Evolutionary conservation across 2,113 vertebrate species (phyloP).

Genomic region (Gallinago paraguaiae): DNA sequence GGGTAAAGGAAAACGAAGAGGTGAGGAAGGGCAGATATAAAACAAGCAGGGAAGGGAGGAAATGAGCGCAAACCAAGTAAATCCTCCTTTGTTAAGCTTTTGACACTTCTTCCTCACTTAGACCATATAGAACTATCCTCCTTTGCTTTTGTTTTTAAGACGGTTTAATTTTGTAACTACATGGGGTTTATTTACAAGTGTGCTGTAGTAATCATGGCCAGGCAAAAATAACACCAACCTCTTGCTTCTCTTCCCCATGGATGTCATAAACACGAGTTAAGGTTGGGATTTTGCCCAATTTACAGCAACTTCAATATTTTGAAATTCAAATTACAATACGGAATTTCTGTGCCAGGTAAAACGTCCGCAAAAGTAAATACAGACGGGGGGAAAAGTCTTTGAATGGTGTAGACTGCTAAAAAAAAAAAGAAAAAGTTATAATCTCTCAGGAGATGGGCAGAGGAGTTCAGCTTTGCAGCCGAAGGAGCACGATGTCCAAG

Average conservation of each 20-base stretch:
- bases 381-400: not conserved
- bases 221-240: not conserved
- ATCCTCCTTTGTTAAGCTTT: not conserved
- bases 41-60: not conserved
- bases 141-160: not conserved
- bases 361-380: not conserved
- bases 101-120: not conserved
- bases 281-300: not conserved
- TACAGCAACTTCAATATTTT: no score
- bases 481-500: not conserved
- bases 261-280: not conserved
- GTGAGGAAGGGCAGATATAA: not conserved
- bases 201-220: not conserved
- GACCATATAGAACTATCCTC: not conserved
- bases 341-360: not conserved
- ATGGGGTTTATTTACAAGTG: slow-evolving; percentile 1
- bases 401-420: not conserved
- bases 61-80: not conserved
- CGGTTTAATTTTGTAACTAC: not conserved
- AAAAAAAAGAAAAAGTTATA: not conserved
- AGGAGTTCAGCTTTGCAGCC: not conserved
- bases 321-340: not conserved
- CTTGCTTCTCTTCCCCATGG: not conserved
- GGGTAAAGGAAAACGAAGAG: not conserved
- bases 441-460: not conserved